phyloP scores from a whole-genome alignment of 1,140 invertebrate species.

The Drosophila kepulauana region DNA sequence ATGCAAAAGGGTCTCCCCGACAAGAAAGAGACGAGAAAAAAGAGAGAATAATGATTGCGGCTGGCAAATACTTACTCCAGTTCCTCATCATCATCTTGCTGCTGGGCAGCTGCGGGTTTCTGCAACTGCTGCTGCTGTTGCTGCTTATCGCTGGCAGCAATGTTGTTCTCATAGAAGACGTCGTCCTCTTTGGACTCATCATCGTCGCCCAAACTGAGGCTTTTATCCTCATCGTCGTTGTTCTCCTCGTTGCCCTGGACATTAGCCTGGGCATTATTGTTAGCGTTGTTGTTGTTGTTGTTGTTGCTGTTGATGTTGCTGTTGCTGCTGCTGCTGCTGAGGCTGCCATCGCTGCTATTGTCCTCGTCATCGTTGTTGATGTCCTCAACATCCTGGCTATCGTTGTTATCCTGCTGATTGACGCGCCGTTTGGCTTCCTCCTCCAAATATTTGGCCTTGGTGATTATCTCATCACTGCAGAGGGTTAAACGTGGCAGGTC shows the following conservation, averaged over 20 bases:
- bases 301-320: constrained; percentile 27
- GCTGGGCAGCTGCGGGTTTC: constrained; percentile 52
- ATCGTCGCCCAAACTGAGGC: constrained; percentile 76
- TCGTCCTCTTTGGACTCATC: constrained; percentile 89
- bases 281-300: constrained; percentile 53
- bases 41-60: constrained; percentile 34
- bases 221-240: constrained; percentile 76
- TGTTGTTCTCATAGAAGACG: constrained; percentile 90
- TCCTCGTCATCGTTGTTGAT: constrained; percentile 81
- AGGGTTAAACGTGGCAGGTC: constrained; percentile 23
- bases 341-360: constrained; percentile 63
- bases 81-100: constrained; percentile 88
- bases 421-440: constrained; percentile 85
- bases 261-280: constrained; percentile 72
- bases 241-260: constrained; percentile 77
- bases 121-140: constrained; percentile 46
- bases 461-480: constrained; percentile 88
- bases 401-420: constrained; percentile 78
- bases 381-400: constrained; percentile 74
- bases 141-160: constrained; percentile 66
- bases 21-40: background rate
- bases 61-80: constrained; percentile 77
- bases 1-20: constrained; percentile 30
- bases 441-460: constrained; percentile 88
- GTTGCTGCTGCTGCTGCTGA: constrained; percentile 19